phyloP scores from a whole-genome alignment of 1,140 invertebrate species.

The Aporrectodea caliginosa region DNA sequence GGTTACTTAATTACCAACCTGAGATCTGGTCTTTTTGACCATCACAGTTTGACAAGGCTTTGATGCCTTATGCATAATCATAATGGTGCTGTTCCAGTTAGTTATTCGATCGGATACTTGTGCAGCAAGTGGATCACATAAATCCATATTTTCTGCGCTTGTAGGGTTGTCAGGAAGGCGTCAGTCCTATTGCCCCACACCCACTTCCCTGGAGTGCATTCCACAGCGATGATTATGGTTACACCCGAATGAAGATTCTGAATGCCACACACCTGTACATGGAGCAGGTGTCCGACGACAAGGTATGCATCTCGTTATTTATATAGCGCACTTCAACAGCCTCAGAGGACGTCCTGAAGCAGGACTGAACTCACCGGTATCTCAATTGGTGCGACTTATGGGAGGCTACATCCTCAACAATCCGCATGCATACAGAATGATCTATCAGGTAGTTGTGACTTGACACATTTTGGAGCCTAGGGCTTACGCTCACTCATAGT shows the following conservation, averaged over 20 bases:
- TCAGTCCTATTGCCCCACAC: constrained; percentile 55
- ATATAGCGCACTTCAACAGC: background rate
- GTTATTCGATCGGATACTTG: background rate
- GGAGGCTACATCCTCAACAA: too few species aligned
- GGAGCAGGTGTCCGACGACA: constrained; percentile 79
- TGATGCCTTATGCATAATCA: background rate
- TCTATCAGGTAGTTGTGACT: too few species aligned
- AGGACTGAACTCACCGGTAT: background rate
- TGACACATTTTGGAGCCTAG: too few species aligned
- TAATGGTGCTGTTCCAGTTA: background rate
- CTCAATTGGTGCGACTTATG: too few species aligned
- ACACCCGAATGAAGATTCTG: constrained; percentile 70
- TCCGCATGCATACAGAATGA: too few species aligned
- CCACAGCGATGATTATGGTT: constrained; percentile 80
- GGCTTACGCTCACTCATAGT: too few species aligned
- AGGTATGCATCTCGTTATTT: constrained; percentile 36
- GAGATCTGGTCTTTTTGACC: background rate
- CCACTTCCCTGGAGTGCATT: constrained; percentile 72
- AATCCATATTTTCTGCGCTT: background rate
- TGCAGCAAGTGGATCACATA: background rate
- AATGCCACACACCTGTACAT: constrained; percentile 81
- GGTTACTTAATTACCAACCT: background rate
- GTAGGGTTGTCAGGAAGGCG: constrained; percentile 61
- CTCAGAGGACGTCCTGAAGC: too few species aligned
- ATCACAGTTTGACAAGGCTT: background rate